A percentile compares a stretch with the other conserved stretches of the same genome.
These are phyloP conservation scores for Girardia tigrina DNA, from an alignment of 2,888 invertebrate genomes.

Conservation along the genomic window DNA sequence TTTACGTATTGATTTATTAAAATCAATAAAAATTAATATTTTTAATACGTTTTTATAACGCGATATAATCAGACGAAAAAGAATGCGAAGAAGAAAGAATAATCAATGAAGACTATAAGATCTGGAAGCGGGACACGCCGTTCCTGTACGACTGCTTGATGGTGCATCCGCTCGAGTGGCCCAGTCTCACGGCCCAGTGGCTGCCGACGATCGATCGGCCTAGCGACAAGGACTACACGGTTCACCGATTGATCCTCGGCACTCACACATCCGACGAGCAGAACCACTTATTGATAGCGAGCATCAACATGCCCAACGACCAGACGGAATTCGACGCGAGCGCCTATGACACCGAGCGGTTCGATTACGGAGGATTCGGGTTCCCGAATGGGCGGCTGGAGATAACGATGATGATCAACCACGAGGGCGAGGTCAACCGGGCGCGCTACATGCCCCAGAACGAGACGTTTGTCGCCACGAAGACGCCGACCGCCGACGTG, in stretches of 20 bases:
- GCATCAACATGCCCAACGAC: conserved; percentile 93
- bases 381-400: conserved; percentile 25
- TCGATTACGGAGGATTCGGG: conserved; percentile 54
- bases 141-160: conserved; percentile 33
- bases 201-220: conserved; percentile 54
- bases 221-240: conserved; percentile 91
- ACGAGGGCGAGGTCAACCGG: conserved; percentile 37
- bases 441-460: conserved; percentile 38
- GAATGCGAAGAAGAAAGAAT: conserved; percentile 30
- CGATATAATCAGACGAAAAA: conserved; percentile 30
- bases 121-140: conserved; percentile 33
- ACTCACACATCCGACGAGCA: conserved; percentile 99
- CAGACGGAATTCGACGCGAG: conserved; percentile 98
- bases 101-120: conserved; percentile 35
- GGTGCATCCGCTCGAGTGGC: conserved; percentile 34
- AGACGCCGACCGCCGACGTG: conserved; percentile 32
- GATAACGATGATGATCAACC: conserved; percentile 36
- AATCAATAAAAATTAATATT: too few species aligned
- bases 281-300: conserved; percentile 90
- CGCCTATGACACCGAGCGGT: conserved; percentile 96
- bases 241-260: conserved; percentile 86
- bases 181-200: conserved; percentile 34
- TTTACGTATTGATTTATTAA: too few species aligned
- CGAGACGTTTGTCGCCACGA: conserved; percentile 35
- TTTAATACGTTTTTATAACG: neutral